Evolutionary conservation across 2,113 vertebrate genomes (phyloP).

Genomic region (Piaya cayana): DNA sequence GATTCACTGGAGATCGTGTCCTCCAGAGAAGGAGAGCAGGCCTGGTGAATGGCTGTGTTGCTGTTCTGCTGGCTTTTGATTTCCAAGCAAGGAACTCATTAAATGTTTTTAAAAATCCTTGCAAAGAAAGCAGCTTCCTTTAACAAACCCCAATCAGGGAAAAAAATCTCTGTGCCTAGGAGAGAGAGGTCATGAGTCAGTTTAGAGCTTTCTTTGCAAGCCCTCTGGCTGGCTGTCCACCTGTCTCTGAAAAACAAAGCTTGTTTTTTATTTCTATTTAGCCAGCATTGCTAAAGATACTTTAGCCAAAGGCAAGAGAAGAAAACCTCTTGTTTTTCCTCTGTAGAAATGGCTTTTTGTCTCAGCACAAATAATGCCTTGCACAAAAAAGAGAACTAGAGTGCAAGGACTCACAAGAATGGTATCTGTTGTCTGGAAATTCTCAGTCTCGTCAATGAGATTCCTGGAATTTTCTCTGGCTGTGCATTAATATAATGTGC

Average conservation of each 20-base stretch:
- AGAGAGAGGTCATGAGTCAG: neutral
- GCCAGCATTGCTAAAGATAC: neutral
- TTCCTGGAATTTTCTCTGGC: neutral
- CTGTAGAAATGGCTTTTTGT: neutral
- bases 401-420: neutral
- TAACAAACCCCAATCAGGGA: neutral
- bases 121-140: neutral
- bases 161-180: neutral
- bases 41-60: neutral
- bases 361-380: neutral
- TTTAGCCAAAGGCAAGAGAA: neutral
- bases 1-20: too few relatives aligned
- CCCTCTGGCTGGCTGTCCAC: neutral
- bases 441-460: neutral
- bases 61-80: neutral
- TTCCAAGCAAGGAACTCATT: neutral
- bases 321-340: neutral
- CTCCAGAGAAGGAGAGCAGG: neutral
- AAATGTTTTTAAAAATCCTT: neutral
- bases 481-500: fast-evolving
- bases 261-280: neutral
- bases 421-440: too few relatives aligned
- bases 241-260: neutral
- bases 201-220: neutral
- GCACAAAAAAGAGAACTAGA: neutral